phyloP scores from a whole-genome alignment of 1,140 invertebrate species.

The Sitophilus oryzae region DNA sequence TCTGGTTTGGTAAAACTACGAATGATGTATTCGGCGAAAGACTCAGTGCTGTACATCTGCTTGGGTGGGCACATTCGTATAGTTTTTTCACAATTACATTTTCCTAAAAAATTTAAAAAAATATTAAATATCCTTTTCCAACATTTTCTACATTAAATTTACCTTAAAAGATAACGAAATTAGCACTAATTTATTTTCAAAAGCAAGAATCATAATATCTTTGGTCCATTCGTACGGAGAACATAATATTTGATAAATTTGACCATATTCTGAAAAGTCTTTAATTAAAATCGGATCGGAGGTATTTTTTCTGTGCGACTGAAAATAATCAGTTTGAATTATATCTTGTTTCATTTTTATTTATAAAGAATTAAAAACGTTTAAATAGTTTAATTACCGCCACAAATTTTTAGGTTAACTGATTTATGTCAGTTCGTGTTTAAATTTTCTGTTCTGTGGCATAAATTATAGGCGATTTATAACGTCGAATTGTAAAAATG shows the following conservation, averaged over 20 bases:
- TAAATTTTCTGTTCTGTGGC: too few species aligned
- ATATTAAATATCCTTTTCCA: background rate
- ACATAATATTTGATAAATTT: constrained; percentile 36
- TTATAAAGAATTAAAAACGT: background rate
- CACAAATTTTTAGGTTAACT: background rate
- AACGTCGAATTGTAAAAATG: too few species aligned
- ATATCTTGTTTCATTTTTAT: background rate
- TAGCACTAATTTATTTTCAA: constrained; percentile 36
- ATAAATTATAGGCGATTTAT: too few species aligned
- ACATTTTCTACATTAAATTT: constrained; percentile 7
- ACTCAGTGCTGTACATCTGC: constrained; percentile 49
- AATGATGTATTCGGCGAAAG: constrained; percentile 60
- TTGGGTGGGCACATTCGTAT: constrained; percentile 48
- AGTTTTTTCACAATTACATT: constrained; percentile 31
- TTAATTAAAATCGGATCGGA: constrained; percentile 24
- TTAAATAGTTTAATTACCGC: background rate
- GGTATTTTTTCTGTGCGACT: constrained; percentile 14
- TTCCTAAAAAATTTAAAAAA: constrained; percentile 32
- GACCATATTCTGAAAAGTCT: constrained; percentile 35
- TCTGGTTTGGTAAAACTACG: constrained; percentile 52
- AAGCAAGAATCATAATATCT: constrained; percentile 40
- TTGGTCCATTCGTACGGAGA: constrained; percentile 42
- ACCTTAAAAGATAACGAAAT: constrained; percentile 33
- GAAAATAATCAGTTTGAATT: constrained; percentile 10
- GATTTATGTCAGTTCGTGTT: background rate